Percentiles rank a stretch among this genome's conserved stretches.
Evolutionary conservation across 2,888 invertebrate species (phyloP).

Genomic region (Leuctra nigra): DNA sequence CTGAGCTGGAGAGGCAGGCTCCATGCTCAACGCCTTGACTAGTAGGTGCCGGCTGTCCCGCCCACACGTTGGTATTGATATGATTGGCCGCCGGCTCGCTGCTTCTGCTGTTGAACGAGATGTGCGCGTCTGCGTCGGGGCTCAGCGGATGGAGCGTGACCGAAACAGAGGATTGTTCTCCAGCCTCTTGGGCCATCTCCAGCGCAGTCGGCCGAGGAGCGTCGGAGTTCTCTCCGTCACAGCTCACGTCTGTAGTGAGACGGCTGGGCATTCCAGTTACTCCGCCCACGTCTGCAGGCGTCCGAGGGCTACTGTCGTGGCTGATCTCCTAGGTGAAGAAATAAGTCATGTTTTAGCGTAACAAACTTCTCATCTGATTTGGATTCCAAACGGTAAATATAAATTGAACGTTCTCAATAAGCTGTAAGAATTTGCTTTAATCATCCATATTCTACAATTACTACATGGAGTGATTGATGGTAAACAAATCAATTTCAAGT

Average conservation of each 20-base stretch:
- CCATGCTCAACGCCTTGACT: conserved; percentile 51
- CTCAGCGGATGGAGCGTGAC: conserved; percentile 67
- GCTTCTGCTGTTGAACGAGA: background rate
- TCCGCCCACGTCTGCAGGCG: conserved; percentile 48
- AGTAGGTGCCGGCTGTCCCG: conserved; percentile 28
- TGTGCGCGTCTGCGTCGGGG: conserved; percentile 43
- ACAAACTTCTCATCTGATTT: too few relatives aligned
- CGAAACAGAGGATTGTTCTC: conserved; percentile 36
- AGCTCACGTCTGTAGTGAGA: conserved; percentile 35
- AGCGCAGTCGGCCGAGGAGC: conserved; percentile 32
- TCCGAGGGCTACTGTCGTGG: conserved; percentile 48
- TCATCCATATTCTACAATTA: too few relatives aligned
- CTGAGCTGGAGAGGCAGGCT: conserved; percentile 66
- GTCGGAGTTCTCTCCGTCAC: conserved; percentile 28
- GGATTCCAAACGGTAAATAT: too few relatives aligned
- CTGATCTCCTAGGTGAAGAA: conserved; percentile 34
- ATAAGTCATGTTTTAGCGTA: too few relatives aligned
- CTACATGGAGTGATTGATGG: too few relatives aligned
- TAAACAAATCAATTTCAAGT: too few relatives aligned
- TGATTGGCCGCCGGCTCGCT: conserved; percentile 16
- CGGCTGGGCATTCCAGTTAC: conserved; percentile 43
- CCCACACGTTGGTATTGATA: conserved; percentile 51
- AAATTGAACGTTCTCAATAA: too few relatives aligned
- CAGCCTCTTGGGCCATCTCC: conserved; percentile 48
- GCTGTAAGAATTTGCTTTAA: too few relatives aligned